Conservation (phyloP, 2,797 vertebrate genomes). For the Rhinogobio ventralis region DNA sequence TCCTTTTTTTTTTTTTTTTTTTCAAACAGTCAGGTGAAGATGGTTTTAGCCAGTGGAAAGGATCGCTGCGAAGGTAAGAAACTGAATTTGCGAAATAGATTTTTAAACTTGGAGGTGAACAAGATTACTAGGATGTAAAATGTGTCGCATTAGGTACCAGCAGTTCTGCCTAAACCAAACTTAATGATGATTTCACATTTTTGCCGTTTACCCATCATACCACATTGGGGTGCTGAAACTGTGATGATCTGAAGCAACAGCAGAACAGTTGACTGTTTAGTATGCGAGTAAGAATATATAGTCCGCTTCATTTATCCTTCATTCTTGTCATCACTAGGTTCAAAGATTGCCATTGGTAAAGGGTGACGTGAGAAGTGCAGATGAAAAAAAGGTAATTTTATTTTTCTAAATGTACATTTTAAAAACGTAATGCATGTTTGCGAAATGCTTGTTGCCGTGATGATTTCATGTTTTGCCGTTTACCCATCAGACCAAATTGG, state of each 20-base stretch:
- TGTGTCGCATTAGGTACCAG: neutral
- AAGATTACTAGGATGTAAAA: neutral
- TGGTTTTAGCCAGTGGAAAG: neutral
- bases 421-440: too few species aligned
- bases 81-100: neutral
- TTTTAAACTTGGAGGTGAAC: neutral
- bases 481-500: constrained; percentile 73
- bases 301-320: neutral
- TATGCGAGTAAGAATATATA: neutral
- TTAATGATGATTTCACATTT: constrained; percentile 66
- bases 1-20: neutral
- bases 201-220: constrained; percentile 74
- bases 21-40: neutral
- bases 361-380: neutral
- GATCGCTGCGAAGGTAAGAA: neutral
- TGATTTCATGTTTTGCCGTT: constrained; percentile 71
- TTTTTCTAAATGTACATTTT: neutral
- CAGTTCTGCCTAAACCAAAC: constrained; percentile 47
- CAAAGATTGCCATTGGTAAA: neutral
- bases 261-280: neutral
- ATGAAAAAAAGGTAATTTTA: neutral
- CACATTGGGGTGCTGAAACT: constrained; percentile 69
- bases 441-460: constrained; percentile 54
- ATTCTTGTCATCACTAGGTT: neutral
- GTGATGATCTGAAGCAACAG: constrained; percentile 72